Evolutionary conservation across 2,797 vertebrate genomes (phyloP).

Genomic region (Falco novaeseelandiae): DNA sequence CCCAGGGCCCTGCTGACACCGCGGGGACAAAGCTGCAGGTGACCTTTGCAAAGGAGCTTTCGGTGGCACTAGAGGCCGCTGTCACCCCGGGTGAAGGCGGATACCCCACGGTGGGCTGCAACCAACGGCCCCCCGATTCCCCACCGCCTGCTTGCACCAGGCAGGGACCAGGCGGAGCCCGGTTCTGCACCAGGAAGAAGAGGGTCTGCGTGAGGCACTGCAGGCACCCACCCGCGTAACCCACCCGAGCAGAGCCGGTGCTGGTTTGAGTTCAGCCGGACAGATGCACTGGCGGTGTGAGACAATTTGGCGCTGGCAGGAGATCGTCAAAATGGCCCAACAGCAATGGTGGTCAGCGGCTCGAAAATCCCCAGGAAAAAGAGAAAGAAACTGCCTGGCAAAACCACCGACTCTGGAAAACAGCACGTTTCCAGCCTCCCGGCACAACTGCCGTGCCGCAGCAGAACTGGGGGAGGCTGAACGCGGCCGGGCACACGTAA

Average conservation of each 20-base stretch:
- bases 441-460: not conserved
- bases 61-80: constrained; percentile 39
- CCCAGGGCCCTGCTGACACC: not conserved
- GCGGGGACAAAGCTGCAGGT: rapidly evolving
- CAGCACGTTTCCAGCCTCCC: not conserved
- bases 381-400: not conserved
- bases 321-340: not conserved
- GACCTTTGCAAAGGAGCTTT: not conserved
- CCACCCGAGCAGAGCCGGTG: not conserved
- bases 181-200: not conserved
- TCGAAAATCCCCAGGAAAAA: not conserved
- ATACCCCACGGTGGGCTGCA: not conserved
- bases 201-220: not conserved
- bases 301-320: not conserved
- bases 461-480: rapidly evolving
- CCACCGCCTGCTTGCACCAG: not conserved
- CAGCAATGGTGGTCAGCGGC: rapidly evolving
- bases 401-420: not conserved
- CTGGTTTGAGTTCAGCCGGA: not conserved
- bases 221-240: not conserved
- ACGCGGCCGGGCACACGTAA: not conserved
- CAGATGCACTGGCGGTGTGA: not conserved
- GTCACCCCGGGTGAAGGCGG: not conserved
- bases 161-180: not conserved
- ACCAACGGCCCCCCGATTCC: too few species aligned